phyloP scores from a whole-genome alignment of 2,888 invertebrate genomes.

The Orchestes rusci region DNA sequence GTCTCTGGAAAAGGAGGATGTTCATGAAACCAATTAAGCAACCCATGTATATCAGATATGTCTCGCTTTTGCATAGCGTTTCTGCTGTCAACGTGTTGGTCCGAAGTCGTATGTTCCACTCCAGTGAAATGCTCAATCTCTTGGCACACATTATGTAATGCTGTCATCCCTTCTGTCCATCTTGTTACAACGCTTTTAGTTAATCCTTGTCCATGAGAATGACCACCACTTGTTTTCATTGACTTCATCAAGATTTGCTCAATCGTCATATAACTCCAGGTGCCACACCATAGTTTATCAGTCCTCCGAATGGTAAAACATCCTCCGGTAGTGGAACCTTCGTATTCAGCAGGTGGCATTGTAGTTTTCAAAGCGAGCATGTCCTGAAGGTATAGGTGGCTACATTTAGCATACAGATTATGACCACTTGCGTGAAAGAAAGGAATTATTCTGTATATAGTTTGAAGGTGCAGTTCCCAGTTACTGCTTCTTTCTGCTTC shows the following conservation, averaged over 20 bases:
- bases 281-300: slow-evolving; percentile 3
- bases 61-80: neutral
- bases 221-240: slow-evolving; percentile 2
- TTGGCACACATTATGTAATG: neutral
- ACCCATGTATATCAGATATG: neutral
- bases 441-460: neutral
- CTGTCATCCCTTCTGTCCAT: neutral
- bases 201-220: neutral
- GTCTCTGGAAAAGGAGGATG: slow-evolving; percentile 1
- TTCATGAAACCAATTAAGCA: slow-evolving; percentile 6
- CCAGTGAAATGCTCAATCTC: neutral
- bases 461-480: slow-evolving; percentile 2
- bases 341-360: slow-evolving; percentile 4
- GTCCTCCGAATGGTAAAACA: slow-evolving; percentile 4
- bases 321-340: slow-evolving; percentile 5
- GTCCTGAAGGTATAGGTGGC: slow-evolving; percentile 3
- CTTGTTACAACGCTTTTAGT: neutral
- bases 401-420: slow-evolving; percentile 1
- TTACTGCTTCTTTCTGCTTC: slow-evolving; percentile 1
- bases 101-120: neutral
- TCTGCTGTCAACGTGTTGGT: neutral
- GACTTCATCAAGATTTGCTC: neutral
- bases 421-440: neutral
- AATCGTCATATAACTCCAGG: slow-evolving; percentile 2
- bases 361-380: slow-evolving; percentile 3